These are phyloP conservation scores for Nixonia krombeini DNA, from an alignment of 1,140 invertebrate genomes.

Conservation along the genomic window DNA sequence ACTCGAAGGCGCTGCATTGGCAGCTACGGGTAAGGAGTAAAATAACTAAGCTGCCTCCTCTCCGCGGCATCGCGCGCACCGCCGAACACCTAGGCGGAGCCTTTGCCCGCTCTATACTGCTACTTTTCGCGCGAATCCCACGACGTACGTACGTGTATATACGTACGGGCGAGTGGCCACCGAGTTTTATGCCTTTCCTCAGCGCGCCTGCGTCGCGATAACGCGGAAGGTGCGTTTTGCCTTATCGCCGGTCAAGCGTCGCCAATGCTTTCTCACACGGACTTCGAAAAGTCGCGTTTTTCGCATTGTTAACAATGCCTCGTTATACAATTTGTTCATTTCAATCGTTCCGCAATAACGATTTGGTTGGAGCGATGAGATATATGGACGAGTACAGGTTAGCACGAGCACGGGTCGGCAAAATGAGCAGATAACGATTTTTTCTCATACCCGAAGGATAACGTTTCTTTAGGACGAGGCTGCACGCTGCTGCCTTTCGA, in stretches of 20 bases:
- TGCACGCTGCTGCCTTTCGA: no score
- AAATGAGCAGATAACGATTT: no score
- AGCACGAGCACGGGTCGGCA: no score
- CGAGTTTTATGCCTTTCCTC: background rate
- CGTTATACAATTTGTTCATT: no score
- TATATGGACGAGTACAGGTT: no score
- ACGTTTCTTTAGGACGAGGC: no score
- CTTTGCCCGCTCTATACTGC: constrained; percentile 18
- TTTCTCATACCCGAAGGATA: no score
- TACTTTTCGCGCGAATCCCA: constrained; percentile 3
- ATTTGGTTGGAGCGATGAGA: no score
- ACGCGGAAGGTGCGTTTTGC: constrained; percentile 3
- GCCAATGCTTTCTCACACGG: background rate
- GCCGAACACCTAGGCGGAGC: constrained; percentile 57
- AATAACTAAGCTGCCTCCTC: constrained; percentile 57
- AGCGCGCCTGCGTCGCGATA: background rate
- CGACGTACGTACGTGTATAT: constrained; percentile 6
- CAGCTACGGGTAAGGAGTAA: constrained; percentile 51
- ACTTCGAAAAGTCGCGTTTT: background rate
- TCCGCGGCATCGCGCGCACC: constrained; percentile 28
- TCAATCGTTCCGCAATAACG: no score
- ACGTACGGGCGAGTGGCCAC: constrained; percentile 2
- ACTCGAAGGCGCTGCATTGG: constrained; percentile 58
- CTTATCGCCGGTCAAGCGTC: background rate
- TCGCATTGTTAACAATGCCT: no score